Conservation (phyloP, 2,888 invertebrate species). For the Philonicus albiceps region DNA sequence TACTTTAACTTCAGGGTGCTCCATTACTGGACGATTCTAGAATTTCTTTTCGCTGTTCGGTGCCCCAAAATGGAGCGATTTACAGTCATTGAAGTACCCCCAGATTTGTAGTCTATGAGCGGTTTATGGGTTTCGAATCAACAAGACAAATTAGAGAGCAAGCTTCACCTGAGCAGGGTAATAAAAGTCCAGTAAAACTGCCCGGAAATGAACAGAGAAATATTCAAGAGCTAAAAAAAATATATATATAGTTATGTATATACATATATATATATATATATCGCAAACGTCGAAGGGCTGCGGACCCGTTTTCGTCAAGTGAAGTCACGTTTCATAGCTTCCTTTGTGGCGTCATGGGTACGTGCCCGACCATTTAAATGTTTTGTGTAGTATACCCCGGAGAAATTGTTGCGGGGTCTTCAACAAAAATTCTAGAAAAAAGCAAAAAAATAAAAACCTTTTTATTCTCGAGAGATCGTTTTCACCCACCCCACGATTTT, state of each 20-base stretch:
- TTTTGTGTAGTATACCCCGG: neutral
- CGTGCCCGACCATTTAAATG: constrained; percentile 17
- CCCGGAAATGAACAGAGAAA: constrained; percentile 12
- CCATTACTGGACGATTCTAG: neutral
- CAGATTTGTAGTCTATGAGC: constrained; percentile 18
- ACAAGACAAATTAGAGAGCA: constrained; percentile 15
- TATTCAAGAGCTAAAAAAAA: neutral
- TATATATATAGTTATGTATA: too few species aligned
- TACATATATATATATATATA: too few species aligned
- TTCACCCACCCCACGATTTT: neutral
- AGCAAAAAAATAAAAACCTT: neutral
- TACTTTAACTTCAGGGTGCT: neutral
- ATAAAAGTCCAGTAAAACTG: constrained; percentile 1
- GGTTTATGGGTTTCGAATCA: constrained; percentile 19
- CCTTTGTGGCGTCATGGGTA: constrained; percentile 1
- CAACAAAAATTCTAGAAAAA: neutral
- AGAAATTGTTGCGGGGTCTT: neutral
- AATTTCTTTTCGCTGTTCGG: neutral
- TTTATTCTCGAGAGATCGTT: neutral
- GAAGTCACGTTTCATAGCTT: constrained; percentile 22
- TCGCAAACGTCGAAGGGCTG: neutral
- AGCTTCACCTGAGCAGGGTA: neutral
- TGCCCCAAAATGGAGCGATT: neutral
- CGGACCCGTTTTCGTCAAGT: neutral
- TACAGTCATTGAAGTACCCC: neutral